phyloP scores from a whole-genome alignment of 2,113 vertebrate species.

The Sylvietta virens region DNA sequence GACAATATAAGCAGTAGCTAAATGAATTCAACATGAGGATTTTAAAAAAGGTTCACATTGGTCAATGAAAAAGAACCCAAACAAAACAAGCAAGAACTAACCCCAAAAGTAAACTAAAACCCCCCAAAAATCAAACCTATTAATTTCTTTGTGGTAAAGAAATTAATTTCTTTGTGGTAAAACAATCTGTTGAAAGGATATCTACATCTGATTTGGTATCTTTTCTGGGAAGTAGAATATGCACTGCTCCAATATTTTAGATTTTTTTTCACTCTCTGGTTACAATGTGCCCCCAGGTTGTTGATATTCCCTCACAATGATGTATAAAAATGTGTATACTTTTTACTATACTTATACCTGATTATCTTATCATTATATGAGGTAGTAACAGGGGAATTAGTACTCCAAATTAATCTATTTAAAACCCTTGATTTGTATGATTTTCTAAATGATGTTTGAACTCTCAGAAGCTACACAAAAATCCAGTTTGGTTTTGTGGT shows the following conservation, averaged over 20 bases:
- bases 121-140: rapidly evolving
- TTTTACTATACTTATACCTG: background rate
- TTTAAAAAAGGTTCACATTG: background rate
- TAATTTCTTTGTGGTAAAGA: background rate
- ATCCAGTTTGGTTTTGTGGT: background rate
- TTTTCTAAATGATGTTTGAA: background rate
- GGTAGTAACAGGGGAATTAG: background rate
- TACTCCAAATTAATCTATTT: background rate
- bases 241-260: background rate
- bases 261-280: background rate
- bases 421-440: background rate
- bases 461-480: background rate
- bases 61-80: background rate
- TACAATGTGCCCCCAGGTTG: background rate
- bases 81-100: background rate
- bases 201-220: background rate
- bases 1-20: background rate
- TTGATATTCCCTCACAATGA: background rate
- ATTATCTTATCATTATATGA: background rate
- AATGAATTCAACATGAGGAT: background rate
- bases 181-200: background rate
- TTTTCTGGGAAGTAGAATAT: background rate
- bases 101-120: background rate
- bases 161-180: background rate
- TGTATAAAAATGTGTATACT: background rate